These are phyloP conservation scores for Oryzias dopingdopingensis DNA, from an alignment of 2,797 vertebrate species.

Conservation along the genomic window DNA sequence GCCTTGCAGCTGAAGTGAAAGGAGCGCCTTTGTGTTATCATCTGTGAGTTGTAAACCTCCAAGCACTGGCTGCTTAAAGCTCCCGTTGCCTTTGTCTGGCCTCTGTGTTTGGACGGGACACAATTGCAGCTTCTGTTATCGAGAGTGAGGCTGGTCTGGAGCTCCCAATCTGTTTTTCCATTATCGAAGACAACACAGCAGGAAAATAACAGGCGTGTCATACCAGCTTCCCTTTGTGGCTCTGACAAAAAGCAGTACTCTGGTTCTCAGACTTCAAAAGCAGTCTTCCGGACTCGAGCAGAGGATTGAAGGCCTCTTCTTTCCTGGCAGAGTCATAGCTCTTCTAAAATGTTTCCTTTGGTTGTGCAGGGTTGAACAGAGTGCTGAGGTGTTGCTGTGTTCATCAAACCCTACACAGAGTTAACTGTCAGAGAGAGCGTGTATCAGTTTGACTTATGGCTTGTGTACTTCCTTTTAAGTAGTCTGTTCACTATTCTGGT, in stretches of 20 bases:
- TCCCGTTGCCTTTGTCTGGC: conserved; percentile 62
- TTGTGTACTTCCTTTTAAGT: conserved; percentile 62
- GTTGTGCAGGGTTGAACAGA: conserved; percentile 44
- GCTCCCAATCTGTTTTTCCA: conserved; percentile 51
- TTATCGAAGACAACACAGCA: conserved; percentile 56
- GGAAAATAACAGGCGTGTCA: conserved; percentile 67
- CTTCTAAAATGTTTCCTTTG: conserved; percentile 63
- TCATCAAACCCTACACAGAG: conserved; percentile 55
- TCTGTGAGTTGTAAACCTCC: conserved; percentile 59
- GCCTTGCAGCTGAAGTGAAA: conserved; percentile 59
- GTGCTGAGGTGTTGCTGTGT: conserved; percentile 48
- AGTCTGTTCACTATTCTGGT: conserved; percentile 62
- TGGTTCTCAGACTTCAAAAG: conserved; percentile 56
- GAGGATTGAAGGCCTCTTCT: conserved; percentile 55
- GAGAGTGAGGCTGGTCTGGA: conserved; percentile 59
- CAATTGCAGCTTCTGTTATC: conserved; percentile 69
- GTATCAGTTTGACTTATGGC: conserved; percentile 60
- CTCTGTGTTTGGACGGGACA: conserved; percentile 58
- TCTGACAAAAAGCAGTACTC: conserved; percentile 59
- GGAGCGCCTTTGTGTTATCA: conserved; percentile 62
- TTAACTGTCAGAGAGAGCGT: conserved; percentile 46
- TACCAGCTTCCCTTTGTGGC: conserved; percentile 56
- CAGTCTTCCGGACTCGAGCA: conserved; percentile 49
- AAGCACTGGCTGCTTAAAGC: conserved; percentile 53
- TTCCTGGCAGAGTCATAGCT: conserved; percentile 60